Evolutionary conservation across 53 echinoderm and acorn worm genomes (phyloP), one percentile per base, ranked within the genome.

Genomic region (Paracentrotus lividus): DNA sequence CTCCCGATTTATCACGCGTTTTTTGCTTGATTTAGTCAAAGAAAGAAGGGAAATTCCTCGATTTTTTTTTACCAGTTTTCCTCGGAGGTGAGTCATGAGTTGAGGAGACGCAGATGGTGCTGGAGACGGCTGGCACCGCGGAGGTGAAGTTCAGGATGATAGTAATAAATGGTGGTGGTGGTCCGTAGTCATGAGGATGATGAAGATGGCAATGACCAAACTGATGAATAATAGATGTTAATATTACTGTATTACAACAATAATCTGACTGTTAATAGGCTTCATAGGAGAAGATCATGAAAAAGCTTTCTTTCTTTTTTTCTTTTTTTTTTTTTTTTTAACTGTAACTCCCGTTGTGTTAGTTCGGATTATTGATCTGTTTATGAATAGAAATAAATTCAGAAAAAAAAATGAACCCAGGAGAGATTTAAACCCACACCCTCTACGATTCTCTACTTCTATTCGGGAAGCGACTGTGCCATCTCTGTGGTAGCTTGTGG

Each of bases 11-110:
- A 47, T 49, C 10, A 26, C 81, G 81, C 8, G 44, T 23, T 45
- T 81, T 57, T 57, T 33, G 26, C 14, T 14, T 33, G 2, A 7
- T 42, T 47, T 47, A 81, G 44, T 81, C n/a, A 81, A 45, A 81
- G 81, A 81, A 81, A 49, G 42, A 81, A n/a, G 81, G 81, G 81
- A 47, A 49, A 81, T 47, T 81, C 81, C 81, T 81, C 1, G 81
- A 81, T 81, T 81, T 47, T 81, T 72, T 72, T 72, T 38, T 72
- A 16, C 34, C 38, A 16, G 81, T 47, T 81, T 27, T 21, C 9
- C 47, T 45, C 3, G 47, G 49, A n/a, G n/a, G 13, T 81, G 81
- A 81, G 81, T 81, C 81, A 81, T 47, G 81, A 47, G 24, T 81
- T 44, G 43, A 42, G 9, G 26, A 45, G 47, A 47, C 47, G 47